These are phyloP conservation scores for Pseudococcus longispinus DNA, from an alignment of 2,888 invertebrate species.

Conservation along the genomic window DNA sequence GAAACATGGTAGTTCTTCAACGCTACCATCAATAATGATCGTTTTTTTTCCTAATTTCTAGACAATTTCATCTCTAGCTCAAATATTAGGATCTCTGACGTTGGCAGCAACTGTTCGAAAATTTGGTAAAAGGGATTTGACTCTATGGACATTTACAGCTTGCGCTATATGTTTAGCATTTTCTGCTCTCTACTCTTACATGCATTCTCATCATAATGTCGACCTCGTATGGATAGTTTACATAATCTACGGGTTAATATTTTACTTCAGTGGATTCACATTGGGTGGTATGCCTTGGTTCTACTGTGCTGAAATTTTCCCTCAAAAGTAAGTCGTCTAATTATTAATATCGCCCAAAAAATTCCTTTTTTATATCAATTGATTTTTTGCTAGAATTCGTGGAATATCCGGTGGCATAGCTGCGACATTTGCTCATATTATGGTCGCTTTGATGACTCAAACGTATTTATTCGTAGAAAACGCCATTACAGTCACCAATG, in stretches of 20 bases:
- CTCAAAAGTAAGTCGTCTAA: conserved; percentile 42
- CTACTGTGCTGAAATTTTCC: conserved; percentile 21
- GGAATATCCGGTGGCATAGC: conserved; percentile 14
- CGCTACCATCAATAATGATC: neutral
- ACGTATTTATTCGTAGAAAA: conserved; percentile 2
- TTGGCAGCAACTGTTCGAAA: conserved; percentile 31
- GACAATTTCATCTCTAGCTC: conserved; percentile 17
- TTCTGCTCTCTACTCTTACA: neutral
- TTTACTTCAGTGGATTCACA: conserved; percentile 16
- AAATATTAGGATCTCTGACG: neutral
- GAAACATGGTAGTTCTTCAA: no score
- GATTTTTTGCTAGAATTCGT: neutral
- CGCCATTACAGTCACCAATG: neutral
- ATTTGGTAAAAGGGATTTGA: conserved; percentile 29
- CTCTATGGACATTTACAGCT: conserved; percentile 44
- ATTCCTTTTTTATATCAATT: neutral
- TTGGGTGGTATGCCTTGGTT: conserved; percentile 48
- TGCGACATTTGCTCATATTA: conserved; percentile 17
- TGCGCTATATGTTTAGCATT: conserved; percentile 6
- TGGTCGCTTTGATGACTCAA: neutral
- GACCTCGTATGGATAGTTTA: conserved; percentile 32
- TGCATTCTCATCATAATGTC: conserved; percentile 6
- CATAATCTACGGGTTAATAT: neutral
- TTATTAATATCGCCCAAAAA: neutral
- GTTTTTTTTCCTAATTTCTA: neutral